Evolutionary conservation across 2,888 invertebrate species (phyloP), one percentile per base, ranked within the genome.

Genomic region (Scaptomyza polygonia): DNA sequence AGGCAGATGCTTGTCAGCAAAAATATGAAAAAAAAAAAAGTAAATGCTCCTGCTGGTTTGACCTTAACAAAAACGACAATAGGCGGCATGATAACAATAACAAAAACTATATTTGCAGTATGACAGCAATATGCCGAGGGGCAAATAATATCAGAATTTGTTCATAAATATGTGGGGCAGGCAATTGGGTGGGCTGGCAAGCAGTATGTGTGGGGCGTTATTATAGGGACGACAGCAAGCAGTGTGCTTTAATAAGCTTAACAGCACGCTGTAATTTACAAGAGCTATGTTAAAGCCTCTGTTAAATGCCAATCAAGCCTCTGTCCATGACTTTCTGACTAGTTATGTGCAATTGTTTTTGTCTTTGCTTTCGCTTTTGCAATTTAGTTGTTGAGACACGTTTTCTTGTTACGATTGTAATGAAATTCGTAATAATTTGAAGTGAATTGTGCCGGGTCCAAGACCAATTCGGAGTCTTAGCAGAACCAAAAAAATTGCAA

Each of bases 321-420:
- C 67, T 57, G 77, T 61, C 65, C 66, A 51, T 54, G 39, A 21
- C 11, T 16, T 29, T 32, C 42, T 16, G 61, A 47, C 56, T 61
- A 59, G 67, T 78, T 80, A 57, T 81, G 72, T 62, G 73, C 77
- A 73, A 68, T 77, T 39, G 39, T 16, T 78, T 56, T 51, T 42
- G 67, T 68, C 64, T 64, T 40, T 64, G 84, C 65, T 81, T 68
- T 75, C 45, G 64, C 59, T 71, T 67, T 65, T 61, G 81, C 86
- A 88, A 85, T 85, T 85, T 88, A 81, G 86, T 74, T 68, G 84
- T 86, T 80, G 79, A 71, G 79, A 86, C 85, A 85, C 85, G 85
- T 88, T 80, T 84, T 79, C 79, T 74, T 78, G 78, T 84, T 85
- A 84, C 84, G 86, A 88, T 86, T 86, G 76, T 86, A 88, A 88